A percentile compares a stretch with the other conserved stretches of the same genome.
Conservation (phyloP, 2,797 vertebrate genomes). For the Zonotrichia albicollis region DNA sequence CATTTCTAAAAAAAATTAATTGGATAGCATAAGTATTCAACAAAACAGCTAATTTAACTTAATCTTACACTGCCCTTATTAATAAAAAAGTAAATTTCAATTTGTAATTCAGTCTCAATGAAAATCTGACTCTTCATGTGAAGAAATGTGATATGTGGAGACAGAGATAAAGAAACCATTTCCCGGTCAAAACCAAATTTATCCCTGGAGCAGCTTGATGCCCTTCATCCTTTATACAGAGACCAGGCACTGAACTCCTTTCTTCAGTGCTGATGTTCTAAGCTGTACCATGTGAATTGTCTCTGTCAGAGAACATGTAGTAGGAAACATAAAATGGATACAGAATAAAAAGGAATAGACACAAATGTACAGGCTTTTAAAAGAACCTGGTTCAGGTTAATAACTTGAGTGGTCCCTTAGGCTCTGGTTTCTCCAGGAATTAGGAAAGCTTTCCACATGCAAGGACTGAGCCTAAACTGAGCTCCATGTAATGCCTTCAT, state of each 20-base stretch:
- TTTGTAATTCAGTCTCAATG: conserved; percentile 5
- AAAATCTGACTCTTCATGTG: background rate
- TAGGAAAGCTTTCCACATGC: background rate
- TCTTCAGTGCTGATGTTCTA: background rate
- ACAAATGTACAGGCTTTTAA: background rate
- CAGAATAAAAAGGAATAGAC: background rate
- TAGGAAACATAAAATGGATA: background rate
- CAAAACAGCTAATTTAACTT: conserved; percentile 37
- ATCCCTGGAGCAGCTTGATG: background rate
- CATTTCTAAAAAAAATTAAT: background rate
- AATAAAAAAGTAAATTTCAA: background rate
- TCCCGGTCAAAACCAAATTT: background rate
- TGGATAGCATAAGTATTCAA: background rate
- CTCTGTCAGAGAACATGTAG: background rate
- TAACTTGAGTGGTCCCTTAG: background rate
- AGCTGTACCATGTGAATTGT: background rate
- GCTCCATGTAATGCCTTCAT: background rate
- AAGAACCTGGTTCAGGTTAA: background rate
- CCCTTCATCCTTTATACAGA: background rate
- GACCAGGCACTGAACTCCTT: background rate
- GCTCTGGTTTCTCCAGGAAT: background rate
- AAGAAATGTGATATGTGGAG: background rate
- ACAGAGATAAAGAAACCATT: background rate
- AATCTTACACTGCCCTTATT: background rate
- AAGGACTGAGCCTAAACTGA: background rate